Evolutionary conservation across 2,113 vertebrate species (phyloP).

Genomic region (Hippocampus zosterae): DNA sequence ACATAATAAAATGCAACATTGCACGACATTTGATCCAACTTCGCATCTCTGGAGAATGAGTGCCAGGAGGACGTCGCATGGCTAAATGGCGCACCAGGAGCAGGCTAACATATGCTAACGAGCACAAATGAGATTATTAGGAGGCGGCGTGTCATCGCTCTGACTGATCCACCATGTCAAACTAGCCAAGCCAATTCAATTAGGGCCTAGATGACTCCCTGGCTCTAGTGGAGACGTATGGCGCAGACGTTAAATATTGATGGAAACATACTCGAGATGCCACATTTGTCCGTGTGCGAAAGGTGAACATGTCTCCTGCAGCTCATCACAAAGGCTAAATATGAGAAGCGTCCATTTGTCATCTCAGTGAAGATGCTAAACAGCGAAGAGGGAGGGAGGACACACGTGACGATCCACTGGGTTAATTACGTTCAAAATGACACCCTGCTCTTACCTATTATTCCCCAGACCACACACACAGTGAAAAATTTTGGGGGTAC

Average conservation of each 20-base stretch:
- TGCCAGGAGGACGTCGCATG: slow-evolving; percentile 24
- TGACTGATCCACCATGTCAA: slow-evolving; percentile 74
- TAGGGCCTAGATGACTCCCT: slow-evolving; percentile 73
- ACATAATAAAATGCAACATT: neutral
- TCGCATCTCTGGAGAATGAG: neutral
- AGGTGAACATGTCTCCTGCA: slow-evolving; percentile 68
- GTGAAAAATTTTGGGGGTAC: too few relatives aligned
- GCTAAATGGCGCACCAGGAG: slow-evolving; percentile 59
- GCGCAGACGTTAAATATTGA: slow-evolving; percentile 73
- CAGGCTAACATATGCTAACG: slow-evolving; percentile 73
- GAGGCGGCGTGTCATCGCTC: slow-evolving; percentile 71
- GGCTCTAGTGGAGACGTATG: slow-evolving; percentile 71
- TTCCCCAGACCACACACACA: neutral
- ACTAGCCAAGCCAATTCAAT: slow-evolving; percentile 79
- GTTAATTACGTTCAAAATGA: neutral
- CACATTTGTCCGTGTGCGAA: slow-evolving; percentile 68
- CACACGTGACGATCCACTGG: neutral
- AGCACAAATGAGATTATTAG: slow-evolving; percentile 76
- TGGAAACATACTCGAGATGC: slow-evolving; percentile 67
- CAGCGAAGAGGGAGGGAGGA: neutral
- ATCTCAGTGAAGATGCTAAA: slow-evolving; percentile 1
- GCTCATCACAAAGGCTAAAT: slow-evolving; percentile 63
- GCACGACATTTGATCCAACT: neutral
- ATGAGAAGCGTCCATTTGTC: slow-evolving; percentile 42
- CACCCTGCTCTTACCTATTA: neutral